Conservation (phyloP, 1,140 invertebrate species). For the Bombus terrestris region DNA sequence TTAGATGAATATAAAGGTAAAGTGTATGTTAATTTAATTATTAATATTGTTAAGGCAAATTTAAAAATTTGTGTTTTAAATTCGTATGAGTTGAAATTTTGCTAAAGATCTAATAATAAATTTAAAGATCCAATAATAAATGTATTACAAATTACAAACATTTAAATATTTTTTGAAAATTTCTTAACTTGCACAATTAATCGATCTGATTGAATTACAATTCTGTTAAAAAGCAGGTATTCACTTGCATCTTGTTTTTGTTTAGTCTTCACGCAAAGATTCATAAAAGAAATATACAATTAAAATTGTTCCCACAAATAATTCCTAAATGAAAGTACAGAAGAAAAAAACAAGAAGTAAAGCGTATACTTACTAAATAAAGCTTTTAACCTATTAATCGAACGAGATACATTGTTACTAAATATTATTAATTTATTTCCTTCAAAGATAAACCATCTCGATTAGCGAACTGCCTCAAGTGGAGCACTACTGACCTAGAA, state of each 20-base stretch:
- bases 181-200: background rate
- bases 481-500: slow-evolving; percentile 41
- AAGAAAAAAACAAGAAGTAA: background rate
- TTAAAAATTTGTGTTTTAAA: background rate
- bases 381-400: background rate
- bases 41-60: too few relatives aligned
- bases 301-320: background rate
- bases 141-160: background rate
- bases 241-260: background rate
- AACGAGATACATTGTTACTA: background rate
- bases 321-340: too few relatives aligned
- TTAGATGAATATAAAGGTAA: background rate
- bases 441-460: slow-evolving; percentile 16
- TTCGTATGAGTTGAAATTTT: background rate
- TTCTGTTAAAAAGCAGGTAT: background rate
- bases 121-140: background rate
- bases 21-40: background rate
- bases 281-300: background rate
- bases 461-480: slow-evolving; percentile 21
- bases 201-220: background rate
- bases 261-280: background rate
- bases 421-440: slow-evolving; percentile 34
- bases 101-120: background rate
- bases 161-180: background rate
- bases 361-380: background rate